Evolutionary conservation across 2,113 vertebrate species (phyloP), one percentile per base, ranked within the genome.

Genomic region (Lipophrys pholis): DNA sequence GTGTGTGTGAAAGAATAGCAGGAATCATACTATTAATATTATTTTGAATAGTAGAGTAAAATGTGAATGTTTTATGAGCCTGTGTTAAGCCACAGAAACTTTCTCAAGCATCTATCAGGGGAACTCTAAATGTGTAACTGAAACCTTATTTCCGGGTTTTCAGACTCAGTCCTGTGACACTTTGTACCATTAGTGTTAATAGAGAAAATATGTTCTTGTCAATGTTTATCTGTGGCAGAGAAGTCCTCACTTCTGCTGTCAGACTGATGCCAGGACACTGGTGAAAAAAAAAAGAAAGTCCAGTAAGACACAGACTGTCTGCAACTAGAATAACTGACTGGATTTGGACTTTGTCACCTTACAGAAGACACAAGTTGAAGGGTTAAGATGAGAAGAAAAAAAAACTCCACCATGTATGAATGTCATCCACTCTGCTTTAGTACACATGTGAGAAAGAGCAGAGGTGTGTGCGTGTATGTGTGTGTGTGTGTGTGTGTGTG

Each of bases 391-490:
- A 73, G 52, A 39, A 89, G 52, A 72, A 79, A 63, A 73, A 79
- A 73, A 79, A 77, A 76, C 82, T 65, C 78, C 73, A 39, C 73
- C 80, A 48, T 48, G 45, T 45, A 12, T 48, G 45, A 48, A n/a
- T 30, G 21, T 30, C 21, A 30, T 30, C 21, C 21, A 30, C 21
- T 63, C 81, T 79, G 77, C 61, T 30, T 84, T 83, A 80, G 72
- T 85, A 86, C 81, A 36, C 87, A 80, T 91, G 78, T 69, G 78
- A 76, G 80, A 87, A 80, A 76, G 56, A 80, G 60, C 67, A 62
- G 60, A 51, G n/a, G 64, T 38, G 49, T 69, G 62, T 76, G 53
- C 74, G 36, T 45, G 35, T 42, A 41, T 80, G 69, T 78, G 77
- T 86, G 91, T 82, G 80, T 85, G 77, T 71, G 56, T 78, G 60